Evolutionary conservation across 1,140 invertebrate species (phyloP).

Genomic region (Drosophila tristis): DNA sequence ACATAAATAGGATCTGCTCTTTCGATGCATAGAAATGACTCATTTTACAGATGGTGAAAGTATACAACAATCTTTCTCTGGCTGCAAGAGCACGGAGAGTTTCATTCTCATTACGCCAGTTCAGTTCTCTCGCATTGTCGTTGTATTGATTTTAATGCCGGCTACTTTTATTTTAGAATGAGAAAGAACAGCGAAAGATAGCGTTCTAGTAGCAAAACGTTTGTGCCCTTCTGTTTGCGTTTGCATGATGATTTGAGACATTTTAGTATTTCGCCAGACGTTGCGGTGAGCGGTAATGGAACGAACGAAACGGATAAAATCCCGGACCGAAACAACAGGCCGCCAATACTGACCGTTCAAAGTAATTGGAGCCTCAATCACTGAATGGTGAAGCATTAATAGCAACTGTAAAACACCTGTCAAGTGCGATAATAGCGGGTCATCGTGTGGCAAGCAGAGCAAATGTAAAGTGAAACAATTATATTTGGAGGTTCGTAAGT

Average conservation of each 20-base stretch:
- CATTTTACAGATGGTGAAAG: too few species aligned
- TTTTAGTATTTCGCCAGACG: conserved; percentile 58
- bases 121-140: conserved; percentile 6
- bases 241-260: conserved; percentile 35
- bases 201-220: conserved; percentile 10
- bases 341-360: background rate
- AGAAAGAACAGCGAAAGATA: conserved; percentile 43
- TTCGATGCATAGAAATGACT: too few species aligned
- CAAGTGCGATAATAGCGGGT: conserved; percentile 26
- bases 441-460: background rate
- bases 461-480: background rate
- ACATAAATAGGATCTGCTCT: too few species aligned
- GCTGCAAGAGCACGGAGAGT: conserved; percentile 10
- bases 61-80: background rate
- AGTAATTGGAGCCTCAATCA: conserved; percentile 10
- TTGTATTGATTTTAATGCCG: conserved; percentile 56
- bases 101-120: background rate
- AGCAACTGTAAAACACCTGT: conserved; percentile 21
- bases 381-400: conserved; percentile 10
- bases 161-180: conserved; percentile 44
- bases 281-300: conserved; percentile 44
- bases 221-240: conserved; percentile 30
- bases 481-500: background rate
- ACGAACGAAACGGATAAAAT: conserved; percentile 3
- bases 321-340: conserved; percentile 8